phyloP scores from a whole-genome alignment of 2,113 vertebrate species.

The Actenoides lindsayi region DNA sequence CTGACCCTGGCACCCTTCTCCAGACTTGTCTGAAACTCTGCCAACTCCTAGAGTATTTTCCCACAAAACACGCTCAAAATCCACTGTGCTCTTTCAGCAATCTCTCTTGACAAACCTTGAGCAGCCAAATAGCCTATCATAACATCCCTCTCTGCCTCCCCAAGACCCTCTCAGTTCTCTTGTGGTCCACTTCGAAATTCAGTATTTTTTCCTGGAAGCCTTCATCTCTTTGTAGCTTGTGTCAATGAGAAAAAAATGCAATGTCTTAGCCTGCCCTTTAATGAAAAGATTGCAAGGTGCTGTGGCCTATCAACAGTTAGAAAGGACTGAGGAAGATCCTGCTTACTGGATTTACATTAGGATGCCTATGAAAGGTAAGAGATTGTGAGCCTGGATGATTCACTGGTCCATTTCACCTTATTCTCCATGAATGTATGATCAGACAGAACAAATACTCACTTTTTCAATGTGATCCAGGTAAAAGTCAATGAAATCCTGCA shows the following conservation, averaged over 20 bases:
- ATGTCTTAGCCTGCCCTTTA: not conserved
- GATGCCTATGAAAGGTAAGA: not conserved
- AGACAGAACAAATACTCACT: slow-evolving; percentile 28
- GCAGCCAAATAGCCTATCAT: not conserved
- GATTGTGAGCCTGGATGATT: not conserved
- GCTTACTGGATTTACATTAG: not conserved
- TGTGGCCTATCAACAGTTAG: not conserved
- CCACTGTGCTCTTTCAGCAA: not conserved
- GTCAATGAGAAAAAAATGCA: not conserved
- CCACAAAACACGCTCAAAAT: not conserved
- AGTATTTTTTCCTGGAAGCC: not conserved
- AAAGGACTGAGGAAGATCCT: not conserved
- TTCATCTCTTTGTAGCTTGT: not conserved
- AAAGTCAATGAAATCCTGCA: slow-evolving; percentile 66
- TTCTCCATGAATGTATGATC: not conserved
- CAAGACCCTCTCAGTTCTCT: not conserved
- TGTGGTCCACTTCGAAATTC: not conserved
- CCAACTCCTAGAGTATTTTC: not conserved
- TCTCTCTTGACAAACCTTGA: not conserved
- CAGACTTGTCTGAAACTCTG: not conserved
- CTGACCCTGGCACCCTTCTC: not conserved
- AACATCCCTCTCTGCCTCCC: not conserved
- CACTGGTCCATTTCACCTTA: not conserved
- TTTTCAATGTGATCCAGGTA: slow-evolving; percentile 68
- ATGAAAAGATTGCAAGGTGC: not conserved